Evolutionary conservation across 2,797 vertebrate genomes (phyloP).

Genomic region (Masticophis lateralis): DNA sequence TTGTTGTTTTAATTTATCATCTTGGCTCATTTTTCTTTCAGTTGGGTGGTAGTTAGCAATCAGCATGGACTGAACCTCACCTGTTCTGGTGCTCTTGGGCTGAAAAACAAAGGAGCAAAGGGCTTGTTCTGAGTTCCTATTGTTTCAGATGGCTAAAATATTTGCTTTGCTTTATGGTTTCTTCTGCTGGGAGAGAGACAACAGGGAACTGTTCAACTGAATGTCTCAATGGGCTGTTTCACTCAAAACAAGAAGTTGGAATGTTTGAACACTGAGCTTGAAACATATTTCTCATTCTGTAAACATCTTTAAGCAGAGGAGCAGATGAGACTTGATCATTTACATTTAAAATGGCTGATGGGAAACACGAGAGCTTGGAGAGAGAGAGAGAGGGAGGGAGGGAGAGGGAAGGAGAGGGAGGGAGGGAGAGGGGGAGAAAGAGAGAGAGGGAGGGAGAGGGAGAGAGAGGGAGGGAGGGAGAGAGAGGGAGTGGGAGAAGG

Average conservation of each 20-base stretch:
- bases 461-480: too few species aligned
- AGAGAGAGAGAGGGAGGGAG: too few species aligned
- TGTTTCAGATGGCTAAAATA: background rate
- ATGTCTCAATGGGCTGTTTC: background rate
- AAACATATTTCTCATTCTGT: background rate
- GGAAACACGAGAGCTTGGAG: slow-evolving; percentile 38
- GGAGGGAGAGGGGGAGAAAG: too few species aligned
- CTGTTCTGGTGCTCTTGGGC: background rate
- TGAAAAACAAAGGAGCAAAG: background rate
- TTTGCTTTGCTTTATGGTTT: background rate
- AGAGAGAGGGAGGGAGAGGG: too few species aligned
- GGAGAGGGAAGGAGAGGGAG: too few species aligned
- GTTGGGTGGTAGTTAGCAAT: background rate
- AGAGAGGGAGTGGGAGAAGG: too few species aligned
- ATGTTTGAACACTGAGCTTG: background rate
- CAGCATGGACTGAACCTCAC: background rate
- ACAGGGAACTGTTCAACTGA: background rate
- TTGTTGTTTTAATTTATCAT: background rate
- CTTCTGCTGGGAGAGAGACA: background rate
- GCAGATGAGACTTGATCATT: slow-evolving; percentile 11
- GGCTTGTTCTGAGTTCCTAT: background rate
- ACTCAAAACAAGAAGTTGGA: background rate
- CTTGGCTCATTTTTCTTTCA: background rate
- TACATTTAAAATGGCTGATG: slow-evolving; percentile 48
- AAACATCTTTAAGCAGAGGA: background rate